These are phyloP conservation scores for Hemitrygon akajei DNA, from an alignment of 2,797 vertebrate species.

Conservation along the genomic window DNA sequence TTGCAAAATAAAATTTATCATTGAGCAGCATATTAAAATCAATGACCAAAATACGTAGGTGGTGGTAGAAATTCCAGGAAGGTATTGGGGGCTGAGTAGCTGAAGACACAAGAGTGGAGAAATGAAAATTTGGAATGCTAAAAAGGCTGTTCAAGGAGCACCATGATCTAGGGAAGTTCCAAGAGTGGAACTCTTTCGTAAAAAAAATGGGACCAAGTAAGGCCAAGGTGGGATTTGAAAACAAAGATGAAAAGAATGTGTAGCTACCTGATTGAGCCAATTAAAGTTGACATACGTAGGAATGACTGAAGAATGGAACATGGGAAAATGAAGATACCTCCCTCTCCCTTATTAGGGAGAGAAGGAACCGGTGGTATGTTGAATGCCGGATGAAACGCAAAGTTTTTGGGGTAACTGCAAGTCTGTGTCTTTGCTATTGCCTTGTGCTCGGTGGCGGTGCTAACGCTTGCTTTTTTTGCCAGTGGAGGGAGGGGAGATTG, in stretches of 20 bases:
- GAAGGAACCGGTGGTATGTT: too few relatives aligned
- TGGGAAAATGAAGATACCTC: too few relatives aligned
- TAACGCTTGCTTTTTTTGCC: too few relatives aligned
- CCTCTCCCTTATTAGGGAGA: too few relatives aligned
- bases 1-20: not conserved
- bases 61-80: not conserved
- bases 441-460: too few relatives aligned
- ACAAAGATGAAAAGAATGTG: not conserved
- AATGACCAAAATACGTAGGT: not conserved
- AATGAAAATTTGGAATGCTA: not conserved
- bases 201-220: too few relatives aligned
- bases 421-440: too few relatives aligned
- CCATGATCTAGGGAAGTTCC: not conserved
- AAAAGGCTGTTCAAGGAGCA: not conserved
- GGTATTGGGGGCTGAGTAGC: not conserved
- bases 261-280: not conserved
- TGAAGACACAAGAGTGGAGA: not conserved
- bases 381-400: too few relatives aligned
- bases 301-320: not conserved
- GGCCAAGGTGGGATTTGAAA: not conserved
- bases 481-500: too few relatives aligned
- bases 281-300: not conserved
- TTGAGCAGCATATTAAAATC: not conserved
- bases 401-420: too few relatives aligned
- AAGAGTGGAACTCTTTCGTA: too few relatives aligned